These are phyloP conservation scores for Cetonia aurata DNA, from an alignment of 2,888 invertebrate species.

Conservation along the genomic window DNA sequence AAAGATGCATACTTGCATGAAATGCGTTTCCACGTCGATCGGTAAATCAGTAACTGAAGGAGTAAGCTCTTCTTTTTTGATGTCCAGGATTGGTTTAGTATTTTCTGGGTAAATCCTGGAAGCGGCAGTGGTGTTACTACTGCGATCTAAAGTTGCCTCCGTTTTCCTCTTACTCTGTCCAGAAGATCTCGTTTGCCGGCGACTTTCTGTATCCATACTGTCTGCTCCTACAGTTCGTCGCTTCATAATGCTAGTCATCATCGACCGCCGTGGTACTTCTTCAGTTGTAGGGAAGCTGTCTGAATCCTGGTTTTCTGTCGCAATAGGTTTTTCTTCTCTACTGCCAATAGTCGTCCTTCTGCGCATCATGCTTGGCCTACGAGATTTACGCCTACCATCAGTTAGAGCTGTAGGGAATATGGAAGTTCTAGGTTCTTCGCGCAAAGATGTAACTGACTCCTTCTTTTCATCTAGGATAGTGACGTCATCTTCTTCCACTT, in stretches of 20 bases:
- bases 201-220: too few relatives aligned
- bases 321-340: not conserved
- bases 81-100: not conserved
- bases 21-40: slow-evolving; percentile 60
- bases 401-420: slow-evolving; percentile 2
- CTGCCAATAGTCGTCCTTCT: not conserved
- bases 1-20: slow-evolving; percentile 72
- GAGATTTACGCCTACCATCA: not conserved
- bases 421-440: slow-evolving; percentile 7
- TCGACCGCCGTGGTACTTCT: too few relatives aligned
- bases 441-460: slow-evolving; percentile 18
- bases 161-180: not conserved
- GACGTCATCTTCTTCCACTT: slow-evolving; percentile 4
- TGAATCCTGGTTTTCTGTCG: too few relatives aligned
- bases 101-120: too few relatives aligned
- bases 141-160: not conserved
- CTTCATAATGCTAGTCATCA: too few relatives aligned
- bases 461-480: slow-evolving; percentile 35
- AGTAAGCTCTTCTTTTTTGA: not conserved
- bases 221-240: too few relatives aligned
- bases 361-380: not conserved
- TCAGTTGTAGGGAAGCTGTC: too few relatives aligned
- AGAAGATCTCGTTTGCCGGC: not conserved
- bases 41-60: slow-evolving; percentile 47
- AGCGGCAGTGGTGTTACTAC: not conserved